Base-by-base conservation (phyloP, 2,113 vertebrate genomes). In the Cyrtonyx montezumae region DNA sequence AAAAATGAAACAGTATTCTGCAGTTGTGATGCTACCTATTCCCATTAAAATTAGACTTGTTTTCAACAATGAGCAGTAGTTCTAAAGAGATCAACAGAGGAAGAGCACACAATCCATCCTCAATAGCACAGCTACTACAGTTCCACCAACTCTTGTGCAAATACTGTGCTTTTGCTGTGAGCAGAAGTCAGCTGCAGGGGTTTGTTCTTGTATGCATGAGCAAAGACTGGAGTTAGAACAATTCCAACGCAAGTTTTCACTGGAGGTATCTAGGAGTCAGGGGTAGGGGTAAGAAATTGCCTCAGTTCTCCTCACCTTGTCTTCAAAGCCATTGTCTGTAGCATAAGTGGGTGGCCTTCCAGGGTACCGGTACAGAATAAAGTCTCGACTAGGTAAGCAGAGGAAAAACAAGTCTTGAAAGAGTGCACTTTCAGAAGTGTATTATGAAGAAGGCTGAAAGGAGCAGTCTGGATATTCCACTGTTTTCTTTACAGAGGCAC, bases 301-400 rank as follows among this genome's bases (percentile, higher is more conserved):
- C 42, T 91, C 40, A 34, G 17, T 91, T 92, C 48, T 65, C 83
- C 86, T 97, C 96, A 99, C 99, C 98, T 99, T 99, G 67, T 98
- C 98, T 63, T 97, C 94, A 94, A 98, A 98, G 84, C 98, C 98
- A 46, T 98, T 98, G 63, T 98, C 98, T 26, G 98, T 98, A 77
- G 98, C 98, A 22, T 97, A 97, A 2, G 97, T 97, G 78, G 99
- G 98, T 37, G 98, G 98, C 95, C 99, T 99, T 91, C 99, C 99
- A 2, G 99, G 99, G 95, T 98, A 98, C 75, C 98, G 98, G 88
- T 99, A 99, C 84, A 99, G 98, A 93, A 99, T 95, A 79, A 99
- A 99, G 94, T 98, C 98, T 46, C 97, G 98, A 92, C 99, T 99
- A 75, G 15, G 76, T 17, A 65, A 82, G 51, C 30, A 79, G 55